Evolutionary conservation across 1,140 invertebrate species (phyloP), one percentile per base, ranked within the genome.

Genomic region (Sitobion miscanthi): DNA sequence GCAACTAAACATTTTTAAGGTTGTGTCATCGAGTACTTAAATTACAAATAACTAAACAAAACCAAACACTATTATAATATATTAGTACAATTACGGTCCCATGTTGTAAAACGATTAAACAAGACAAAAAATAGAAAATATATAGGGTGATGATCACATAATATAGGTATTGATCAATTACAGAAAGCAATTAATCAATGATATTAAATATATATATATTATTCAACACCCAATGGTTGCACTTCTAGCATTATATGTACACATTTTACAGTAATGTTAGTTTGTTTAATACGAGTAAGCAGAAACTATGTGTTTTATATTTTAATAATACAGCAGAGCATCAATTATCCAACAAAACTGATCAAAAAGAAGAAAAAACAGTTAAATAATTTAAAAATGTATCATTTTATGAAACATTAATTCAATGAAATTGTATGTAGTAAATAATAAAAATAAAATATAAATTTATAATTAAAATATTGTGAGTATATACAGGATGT

Each of bases 251-350:
- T 14, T n/a, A 17, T 77, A n/a, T 77, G n/a, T 5, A 69, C n/a
- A n/a, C 0, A 69, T n/a, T 69, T 69, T 69, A 77, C n/a, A 17
- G n/a, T n/a, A 35, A 17, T 42, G 42, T 42, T 42, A 42, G 42
- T 42, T 42, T 42, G n/a, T 77, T 77, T n/a, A 77, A 35, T 17
- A 77, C 17, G 14, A 77, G 5, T 77, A 6, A 14, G 62, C n/a
- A n/a, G 30, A 77, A n/a, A 77, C 14, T 77, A 77, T 77, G n/a
- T 5, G n/a, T 77, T n/a, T 17, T 20, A 77, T 77, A n/a, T 0
- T n/a, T n/a, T 77, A n/a, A 77, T 77, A 77, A 77, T 77, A 77
- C 62, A 77, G 62, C n/a, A 77, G 62, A n/a, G 62, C n/a, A 35
- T 77, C 5, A 77, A 30, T 77, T 77, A 17, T 77, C 62, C 30